Conservation (phyloP, 2,888 invertebrate species). For the Biston betularia region DNA sequence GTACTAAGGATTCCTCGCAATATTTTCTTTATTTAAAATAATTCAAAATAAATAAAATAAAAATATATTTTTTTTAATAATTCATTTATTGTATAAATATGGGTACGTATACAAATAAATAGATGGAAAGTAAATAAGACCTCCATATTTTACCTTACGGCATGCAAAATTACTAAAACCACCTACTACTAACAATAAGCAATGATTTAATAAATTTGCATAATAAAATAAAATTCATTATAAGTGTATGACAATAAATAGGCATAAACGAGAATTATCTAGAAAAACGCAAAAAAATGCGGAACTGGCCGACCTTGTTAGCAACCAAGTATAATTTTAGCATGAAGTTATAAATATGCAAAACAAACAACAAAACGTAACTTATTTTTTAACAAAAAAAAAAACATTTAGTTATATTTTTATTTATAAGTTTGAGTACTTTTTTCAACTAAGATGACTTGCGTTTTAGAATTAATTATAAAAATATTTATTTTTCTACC, state of each 20-base stretch:
- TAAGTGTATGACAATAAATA: conserved; percentile 22
- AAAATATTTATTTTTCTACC: background rate
- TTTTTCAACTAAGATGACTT: background rate
- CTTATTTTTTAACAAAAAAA: conserved; percentile 17
- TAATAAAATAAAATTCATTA: no score
- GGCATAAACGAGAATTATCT: conserved; percentile 28
- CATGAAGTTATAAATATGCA: conserved; percentile 45
- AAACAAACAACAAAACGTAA: conserved; percentile 42
- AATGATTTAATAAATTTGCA: no score
- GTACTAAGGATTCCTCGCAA: no score
- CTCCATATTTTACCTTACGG: no score
- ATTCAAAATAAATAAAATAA: no score
- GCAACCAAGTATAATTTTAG: conserved; percentile 47
- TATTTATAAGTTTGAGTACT: background rate
- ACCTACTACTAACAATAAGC: no score
- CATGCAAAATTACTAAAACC: no score
- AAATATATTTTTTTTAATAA: no score
- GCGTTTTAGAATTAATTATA: background rate
- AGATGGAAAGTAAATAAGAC: no score
- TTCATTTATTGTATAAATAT: no score
- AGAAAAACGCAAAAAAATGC: conserved; percentile 53
- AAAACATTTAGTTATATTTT: background rate
- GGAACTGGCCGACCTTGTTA: conserved; percentile 53
- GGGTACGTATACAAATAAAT: no score
- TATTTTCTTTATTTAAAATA: no score